phyloP scores from a whole-genome alignment of 2,113 vertebrate genomes.

The Zosterops japonicus region DNA sequence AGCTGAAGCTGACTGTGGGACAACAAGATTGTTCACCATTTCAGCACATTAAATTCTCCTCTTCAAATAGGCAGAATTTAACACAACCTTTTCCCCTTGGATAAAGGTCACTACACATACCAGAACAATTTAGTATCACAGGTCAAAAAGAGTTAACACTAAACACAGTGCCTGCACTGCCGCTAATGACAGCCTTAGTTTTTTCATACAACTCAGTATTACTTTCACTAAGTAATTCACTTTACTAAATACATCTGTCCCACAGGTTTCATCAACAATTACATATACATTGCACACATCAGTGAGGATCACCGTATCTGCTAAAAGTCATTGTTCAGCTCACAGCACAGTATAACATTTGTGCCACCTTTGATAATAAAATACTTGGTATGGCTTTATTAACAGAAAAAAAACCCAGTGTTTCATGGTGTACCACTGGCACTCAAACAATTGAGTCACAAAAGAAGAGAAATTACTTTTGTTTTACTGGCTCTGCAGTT shows the following conservation, averaged over 20 bases:
- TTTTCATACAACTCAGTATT: background rate
- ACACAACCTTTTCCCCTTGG: background rate
- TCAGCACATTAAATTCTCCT: background rate
- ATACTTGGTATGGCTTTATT: background rate
- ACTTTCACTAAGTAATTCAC: background rate
- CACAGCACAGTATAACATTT: background rate
- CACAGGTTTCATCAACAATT: background rate
- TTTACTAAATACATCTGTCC: background rate
- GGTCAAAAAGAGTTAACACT: background rate
- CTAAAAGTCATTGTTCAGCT: background rate
- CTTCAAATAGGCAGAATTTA: background rate
- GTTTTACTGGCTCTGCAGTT: background rate
- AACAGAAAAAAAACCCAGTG: background rate
- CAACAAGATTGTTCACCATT: background rate
- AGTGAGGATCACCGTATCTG: background rate
- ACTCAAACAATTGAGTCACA: background rate
- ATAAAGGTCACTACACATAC: background rate
- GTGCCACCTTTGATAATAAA: background rate
- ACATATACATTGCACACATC: accelerated
- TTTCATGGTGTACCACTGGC: background rate
- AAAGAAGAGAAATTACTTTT: background rate
- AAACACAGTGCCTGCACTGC: background rate
- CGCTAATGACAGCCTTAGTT: background rate
- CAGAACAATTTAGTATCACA: background rate
- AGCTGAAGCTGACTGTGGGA: background rate